Percentiles rank a stretch among this genome's conserved stretches.
Conservation (phyloP, 2,797 vertebrate species). For the Danio choprae region DNA sequence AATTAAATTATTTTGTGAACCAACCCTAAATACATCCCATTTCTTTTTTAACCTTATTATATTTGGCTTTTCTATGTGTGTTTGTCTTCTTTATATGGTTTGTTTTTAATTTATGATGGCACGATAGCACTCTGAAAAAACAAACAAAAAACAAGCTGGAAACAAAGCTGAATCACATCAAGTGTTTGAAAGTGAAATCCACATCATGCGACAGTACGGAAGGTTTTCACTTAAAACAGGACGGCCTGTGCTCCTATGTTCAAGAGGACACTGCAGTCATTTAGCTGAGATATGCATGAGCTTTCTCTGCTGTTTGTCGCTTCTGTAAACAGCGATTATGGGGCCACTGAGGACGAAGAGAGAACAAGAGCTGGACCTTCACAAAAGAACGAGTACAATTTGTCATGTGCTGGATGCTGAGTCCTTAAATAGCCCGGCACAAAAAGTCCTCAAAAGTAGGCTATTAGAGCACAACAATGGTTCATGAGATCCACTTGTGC, state of each 20-base stretch:
- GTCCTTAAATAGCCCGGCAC: conserved; percentile 84
- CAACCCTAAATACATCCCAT: background rate
- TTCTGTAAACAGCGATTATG: conserved; percentile 51
- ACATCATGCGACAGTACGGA: conserved; percentile 8
- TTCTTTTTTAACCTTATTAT: background rate
- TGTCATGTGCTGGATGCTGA: conserved; percentile 83
- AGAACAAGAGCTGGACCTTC: conserved; percentile 79
- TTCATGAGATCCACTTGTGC: conserved; percentile 58
- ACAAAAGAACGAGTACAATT: conserved; percentile 80
- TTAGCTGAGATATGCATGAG: conserved; percentile 48
- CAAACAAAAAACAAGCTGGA: background rate
- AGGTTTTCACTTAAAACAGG: conserved; percentile 36
- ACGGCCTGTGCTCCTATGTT: conserved; percentile 13
- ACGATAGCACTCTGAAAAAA: background rate
- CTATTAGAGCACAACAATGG: conserved; percentile 74
- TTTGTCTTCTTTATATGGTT: background rate
- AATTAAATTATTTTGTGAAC: background rate
- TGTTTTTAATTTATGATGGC: conserved; percentile 10
- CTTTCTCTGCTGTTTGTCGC: conserved; percentile 47
- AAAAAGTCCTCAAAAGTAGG: conserved; percentile 83
- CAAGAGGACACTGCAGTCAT: conserved; percentile 36
- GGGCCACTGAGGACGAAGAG: conserved; percentile 65
- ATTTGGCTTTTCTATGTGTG: background rate
- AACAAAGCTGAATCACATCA: conserved; percentile 26
- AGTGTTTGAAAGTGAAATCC: conserved; percentile 20